Base-by-base conservation (phyloP, 1,140 invertebrate genomes). In the Bathynomus jamesi region DNA sequence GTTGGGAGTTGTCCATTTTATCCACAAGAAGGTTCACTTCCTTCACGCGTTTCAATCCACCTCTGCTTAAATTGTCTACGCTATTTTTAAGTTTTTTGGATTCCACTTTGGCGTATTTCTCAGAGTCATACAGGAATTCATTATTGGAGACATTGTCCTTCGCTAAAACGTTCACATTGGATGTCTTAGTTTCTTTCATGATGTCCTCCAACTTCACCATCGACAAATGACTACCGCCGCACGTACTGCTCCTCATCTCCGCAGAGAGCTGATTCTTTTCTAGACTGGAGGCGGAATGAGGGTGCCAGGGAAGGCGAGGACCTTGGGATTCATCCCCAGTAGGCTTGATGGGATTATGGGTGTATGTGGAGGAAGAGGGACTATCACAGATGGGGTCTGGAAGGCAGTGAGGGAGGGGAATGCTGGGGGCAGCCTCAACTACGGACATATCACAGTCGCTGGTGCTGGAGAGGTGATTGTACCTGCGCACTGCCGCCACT, bases 141-240 rank as follows among this genome's bases (percentile, higher is more conserved):
- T 87, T 86, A 69, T 86, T 85, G 65, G 83, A 84, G 32, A 84
- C 83, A 27, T 73, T 73, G 32, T 79, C 79, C 72, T 83, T 84
- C 2, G 85, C 84, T 10, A 87, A 79, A 28, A 89, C 87, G 80
- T 89, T 88, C 0, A 86, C 86, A 78, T 88, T 88, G 28, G 86
- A 85, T 5, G 86, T 88, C 80, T 88, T 88, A 0, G 86, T 85
- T 72, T 87, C 86, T 79, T 89, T 89, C 17, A 86, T 80, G 74
- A 87, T 86, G 71, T 88, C 86, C 71, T 86, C 84, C 28, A 87
- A 79, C 25, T 76, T 76, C n/a, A 76, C 72, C 10, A 53, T 53
- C 21, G 40, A 53, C 21, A 53, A 53, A 53, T 53, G 40, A 17
- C 13, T 53, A 21, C 40, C 21, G 5, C 40, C 40, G 21, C 40